Evolutionary conservation across 2,113 vertebrate species (phyloP), one percentile per base, ranked within the genome.

Genomic region (Corythaixoides concolor): DNA sequence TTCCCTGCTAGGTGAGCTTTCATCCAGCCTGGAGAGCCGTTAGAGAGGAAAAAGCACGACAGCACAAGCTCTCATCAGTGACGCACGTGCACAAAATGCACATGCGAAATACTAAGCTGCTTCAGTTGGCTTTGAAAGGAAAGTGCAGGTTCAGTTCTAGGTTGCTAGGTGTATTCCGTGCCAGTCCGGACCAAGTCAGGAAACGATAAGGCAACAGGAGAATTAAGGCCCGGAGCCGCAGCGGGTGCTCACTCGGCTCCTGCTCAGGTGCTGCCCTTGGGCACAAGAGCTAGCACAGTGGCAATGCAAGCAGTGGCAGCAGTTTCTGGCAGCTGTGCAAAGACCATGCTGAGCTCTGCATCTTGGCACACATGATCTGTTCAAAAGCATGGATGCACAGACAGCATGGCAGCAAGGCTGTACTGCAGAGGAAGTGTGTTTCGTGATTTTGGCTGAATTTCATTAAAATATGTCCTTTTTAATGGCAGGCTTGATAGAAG

Each of bases 101-200:
- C 35, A 2, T 15, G 24, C 1, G 3, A 22, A 30, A 23, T 12
- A 9, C 21, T 8, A 4, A 68, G 52, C 21, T 37, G 39, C 41
- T 37, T 37, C 41, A 6, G 27, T 13, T 70, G 30, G 81, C 37
- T 83, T n/a, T 39, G 49, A 56, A 49, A n/a, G 58, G 62, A 59
- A 43, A 39, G 30, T 5, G 10, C 50, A 62, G 33, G 2, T 33
- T 91, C 33, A 2, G 17, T 7, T 26, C 45, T 32, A 32, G 41
- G 22, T 17, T 0, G 0, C 23, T 12, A 20, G 39, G 22, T 70
- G 30, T 6, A 2, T 20, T 30, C 27, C 3, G 43, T 6, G 55
- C 39, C 67, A 50, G 39, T 1, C 26, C 16, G 59, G 49, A 33
- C 23, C 23, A 2, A 10, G 50, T 2, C 14, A 24, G 88, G 59